phyloP scores from a whole-genome alignment of 2,797 vertebrate genomes.

The Valencia hispanica region DNA sequence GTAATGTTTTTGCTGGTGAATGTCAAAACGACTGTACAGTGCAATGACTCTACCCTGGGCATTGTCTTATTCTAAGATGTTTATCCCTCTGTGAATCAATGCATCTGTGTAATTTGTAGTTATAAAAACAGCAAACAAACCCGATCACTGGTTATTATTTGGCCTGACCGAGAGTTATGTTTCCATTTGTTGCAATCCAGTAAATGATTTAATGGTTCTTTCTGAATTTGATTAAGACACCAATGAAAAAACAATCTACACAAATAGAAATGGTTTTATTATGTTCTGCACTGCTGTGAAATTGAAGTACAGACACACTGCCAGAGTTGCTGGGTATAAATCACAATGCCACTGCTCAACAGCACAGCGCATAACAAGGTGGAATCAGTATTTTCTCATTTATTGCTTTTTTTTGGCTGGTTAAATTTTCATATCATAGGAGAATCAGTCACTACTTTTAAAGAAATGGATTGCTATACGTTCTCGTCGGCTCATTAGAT shows the following conservation, averaged over 20 bases:
- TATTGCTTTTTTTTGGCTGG: neutral
- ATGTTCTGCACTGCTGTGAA: conserved; percentile 50
- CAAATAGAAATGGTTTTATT: conserved; percentile 48
- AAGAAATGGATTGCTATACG: neutral
- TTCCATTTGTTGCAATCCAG: conserved; percentile 31
- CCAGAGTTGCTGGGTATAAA: conserved; percentile 4
- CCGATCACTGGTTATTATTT: conserved; percentile 38
- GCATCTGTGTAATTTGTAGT: conserved; percentile 29
- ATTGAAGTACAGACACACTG: conserved; percentile 32
- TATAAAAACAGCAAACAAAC: conserved; percentile 20
- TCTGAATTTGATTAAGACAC: conserved; percentile 35
- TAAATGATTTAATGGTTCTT: conserved; percentile 49
- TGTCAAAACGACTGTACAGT: neutral
- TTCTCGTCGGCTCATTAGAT: neutral
- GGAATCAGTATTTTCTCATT: neutral
- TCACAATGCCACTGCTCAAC: conserved; percentile 21
- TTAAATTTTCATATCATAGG: conserved; percentile 3
- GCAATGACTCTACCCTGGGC: neutral
- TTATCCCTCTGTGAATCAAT: conserved; percentile 10
- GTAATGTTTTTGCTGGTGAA: neutral
- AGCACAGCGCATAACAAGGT: neutral
- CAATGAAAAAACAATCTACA: conserved; percentile 34
- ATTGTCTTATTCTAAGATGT: conserved; percentile 1
- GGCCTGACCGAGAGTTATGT: conserved; percentile 20
- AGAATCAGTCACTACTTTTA: neutral